Evolutionary conservation across 1,140 invertebrate species (phyloP).

Genomic region (Drosophila pallidifrons): DNA sequence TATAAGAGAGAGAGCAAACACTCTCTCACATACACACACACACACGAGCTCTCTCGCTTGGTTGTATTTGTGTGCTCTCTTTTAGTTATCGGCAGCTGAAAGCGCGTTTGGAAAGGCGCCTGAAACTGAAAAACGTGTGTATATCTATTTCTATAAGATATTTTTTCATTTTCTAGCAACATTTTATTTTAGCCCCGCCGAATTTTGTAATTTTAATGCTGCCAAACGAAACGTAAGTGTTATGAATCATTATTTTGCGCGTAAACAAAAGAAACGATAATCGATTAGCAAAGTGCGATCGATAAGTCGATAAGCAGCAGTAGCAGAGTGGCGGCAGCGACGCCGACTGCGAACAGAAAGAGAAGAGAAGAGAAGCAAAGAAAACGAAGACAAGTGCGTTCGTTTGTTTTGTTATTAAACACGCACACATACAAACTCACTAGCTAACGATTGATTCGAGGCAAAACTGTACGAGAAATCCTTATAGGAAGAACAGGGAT

Average conservation of each 20-base stretch:
- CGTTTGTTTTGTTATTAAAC: constrained; percentile 61
- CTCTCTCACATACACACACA: background rate
- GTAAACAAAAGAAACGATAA: constrained; percentile 63
- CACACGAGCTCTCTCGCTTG: constrained; percentile 9
- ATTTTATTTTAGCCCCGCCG: constrained; percentile 44
- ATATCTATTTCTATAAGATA: constrained; percentile 78
- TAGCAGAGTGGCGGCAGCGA: background rate
- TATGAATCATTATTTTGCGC: constrained; percentile 63
- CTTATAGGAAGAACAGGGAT: background rate
- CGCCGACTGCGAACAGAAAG: background rate
- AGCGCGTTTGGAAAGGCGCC: constrained; percentile 40
- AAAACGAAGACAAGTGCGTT: constrained; percentile 45
- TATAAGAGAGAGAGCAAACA: constrained; percentile 25
- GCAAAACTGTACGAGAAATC: constrained; percentile 39
- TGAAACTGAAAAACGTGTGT: constrained; percentile 73
- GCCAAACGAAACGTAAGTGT: constrained; percentile 37
- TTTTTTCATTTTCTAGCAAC: constrained; percentile 71
- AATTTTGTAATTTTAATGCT: constrained; percentile 43
- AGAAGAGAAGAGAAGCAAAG: background rate
- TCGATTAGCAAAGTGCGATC: constrained; percentile 44
- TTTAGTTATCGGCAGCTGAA: constrained; percentile 31
- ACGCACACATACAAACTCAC: constrained; percentile 16
- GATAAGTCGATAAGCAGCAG: constrained; percentile 36
- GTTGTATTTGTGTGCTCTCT: background rate
- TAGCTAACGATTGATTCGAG: constrained; percentile 28